Conservation (phyloP, 2,888 invertebrate genomes). For the Drosophila aldrichi region DNA sequence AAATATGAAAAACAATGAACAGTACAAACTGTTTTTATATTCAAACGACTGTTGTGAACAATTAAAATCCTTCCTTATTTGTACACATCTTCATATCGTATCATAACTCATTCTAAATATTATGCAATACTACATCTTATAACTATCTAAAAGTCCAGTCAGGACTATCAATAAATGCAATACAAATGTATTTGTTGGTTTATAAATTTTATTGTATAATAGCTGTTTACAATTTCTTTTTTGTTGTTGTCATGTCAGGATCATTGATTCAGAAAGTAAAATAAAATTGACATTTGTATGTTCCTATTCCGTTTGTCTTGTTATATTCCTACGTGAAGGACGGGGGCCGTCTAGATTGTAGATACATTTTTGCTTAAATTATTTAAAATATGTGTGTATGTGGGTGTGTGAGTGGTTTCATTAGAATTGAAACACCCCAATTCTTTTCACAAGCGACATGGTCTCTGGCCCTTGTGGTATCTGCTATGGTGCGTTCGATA, state of each 20-base stretch:
- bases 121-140: no score
- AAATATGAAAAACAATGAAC: neutral
- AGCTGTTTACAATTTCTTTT: slow-evolving; percentile 36
- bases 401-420: slow-evolving; percentile 2
- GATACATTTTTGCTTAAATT: slow-evolving; percentile 43
- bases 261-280: slow-evolving; percentile 23
- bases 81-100: no score
- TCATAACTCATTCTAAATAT: no score
- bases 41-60: no score
- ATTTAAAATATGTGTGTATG: slow-evolving; percentile 27
- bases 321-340: neutral
- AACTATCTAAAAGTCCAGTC: neutral
- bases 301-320: neutral
- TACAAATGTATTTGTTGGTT: slow-evolving; percentile 1
- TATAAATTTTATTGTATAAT: slow-evolving; percentile 39
- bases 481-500: slow-evolving; percentile 31
- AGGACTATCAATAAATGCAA: neutral
- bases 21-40: no score
- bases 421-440: slow-evolving; percentile 26
- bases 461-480: neutral
- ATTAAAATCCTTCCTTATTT: no score
- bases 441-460: slow-evolving; percentile 25
- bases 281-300: slow-evolving; percentile 21
- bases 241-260: slow-evolving; percentile 32
- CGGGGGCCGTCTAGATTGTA: slow-evolving; percentile 16